phyloP scores from a whole-genome alignment of 1,140 invertebrate species.

The Melipona quadrifasciata region DNA sequence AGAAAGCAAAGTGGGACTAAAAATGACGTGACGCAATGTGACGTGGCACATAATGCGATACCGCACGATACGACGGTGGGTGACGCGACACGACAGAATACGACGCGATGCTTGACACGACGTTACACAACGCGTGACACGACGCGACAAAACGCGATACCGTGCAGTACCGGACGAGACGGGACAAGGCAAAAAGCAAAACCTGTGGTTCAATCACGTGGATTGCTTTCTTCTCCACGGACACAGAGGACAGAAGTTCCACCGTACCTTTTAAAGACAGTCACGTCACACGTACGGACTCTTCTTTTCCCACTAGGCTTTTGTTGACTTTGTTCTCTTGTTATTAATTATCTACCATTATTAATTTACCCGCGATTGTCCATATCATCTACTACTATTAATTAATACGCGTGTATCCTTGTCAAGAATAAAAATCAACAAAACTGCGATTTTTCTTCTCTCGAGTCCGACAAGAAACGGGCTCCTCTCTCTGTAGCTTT shows the following conservation, averaged over 20 bases:
- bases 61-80: neutral
- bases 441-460: no score
- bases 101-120: neutral
- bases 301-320: no score
- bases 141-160: slow-evolving; percentile 2
- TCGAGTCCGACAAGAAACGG: no score
- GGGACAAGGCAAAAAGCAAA: neutral
- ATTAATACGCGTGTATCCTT: no score
- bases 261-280: no score
- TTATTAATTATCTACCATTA: no score
- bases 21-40: neutral
- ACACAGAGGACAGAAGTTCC: neutral
- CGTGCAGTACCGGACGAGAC: neutral
- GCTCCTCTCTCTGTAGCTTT: no score
- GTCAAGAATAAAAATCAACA: no score
- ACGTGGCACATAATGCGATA: neutral
- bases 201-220: neutral
- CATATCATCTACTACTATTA: no score
- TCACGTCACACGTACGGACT: no score
- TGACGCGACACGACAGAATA: neutral
- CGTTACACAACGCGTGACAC: neutral
- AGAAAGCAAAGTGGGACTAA: neutral
- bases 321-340: no score
- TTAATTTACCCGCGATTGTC: no score
- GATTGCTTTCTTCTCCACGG: neutral